Evolutionary conservation across 2,888 invertebrate genomes (phyloP).

Genomic region (Leptinotarsa juncta): DNA sequence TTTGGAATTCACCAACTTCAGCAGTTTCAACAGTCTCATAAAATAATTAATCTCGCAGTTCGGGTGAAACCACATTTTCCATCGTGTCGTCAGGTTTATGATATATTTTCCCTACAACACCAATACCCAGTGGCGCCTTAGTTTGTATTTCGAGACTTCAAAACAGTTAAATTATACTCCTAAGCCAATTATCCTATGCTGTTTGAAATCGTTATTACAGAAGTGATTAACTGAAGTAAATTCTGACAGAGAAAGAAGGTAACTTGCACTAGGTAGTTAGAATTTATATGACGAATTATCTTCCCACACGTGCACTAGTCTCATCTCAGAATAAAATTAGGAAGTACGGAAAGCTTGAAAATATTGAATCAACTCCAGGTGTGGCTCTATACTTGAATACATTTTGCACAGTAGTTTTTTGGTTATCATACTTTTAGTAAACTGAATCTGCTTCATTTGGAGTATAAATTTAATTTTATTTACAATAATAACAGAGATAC

Average conservation of each 20-base stretch:
- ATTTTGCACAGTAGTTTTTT: too few relatives aligned
- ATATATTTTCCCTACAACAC: background rate
- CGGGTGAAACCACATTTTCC: too few relatives aligned
- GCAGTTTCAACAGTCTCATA: too few relatives aligned
- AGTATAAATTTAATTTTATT: too few relatives aligned
- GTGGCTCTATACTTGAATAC: background rate
- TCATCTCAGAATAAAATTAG: background rate
- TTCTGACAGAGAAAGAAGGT: background rate
- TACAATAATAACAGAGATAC: too few relatives aligned
- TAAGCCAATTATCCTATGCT: conserved; percentile 4
- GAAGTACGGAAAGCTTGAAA: too few relatives aligned
- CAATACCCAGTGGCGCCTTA: background rate
- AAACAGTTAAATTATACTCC: background rate
- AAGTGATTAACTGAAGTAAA: background rate
- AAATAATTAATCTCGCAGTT: too few relatives aligned
- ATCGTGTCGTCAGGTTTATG: background rate
- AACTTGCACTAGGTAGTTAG: background rate
- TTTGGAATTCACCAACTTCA: too few relatives aligned
- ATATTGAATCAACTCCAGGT: background rate
- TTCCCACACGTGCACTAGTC: background rate
- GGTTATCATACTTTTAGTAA: too few relatives aligned
- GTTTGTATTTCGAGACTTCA: background rate
- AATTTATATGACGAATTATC: conserved; percentile 12
- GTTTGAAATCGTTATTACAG: background rate
- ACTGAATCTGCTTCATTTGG: too few relatives aligned